These are phyloP conservation scores for Oryzias dopingdopingensis DNA, from an alignment of 2,797 vertebrate genomes.

Conservation along the genomic window DNA sequence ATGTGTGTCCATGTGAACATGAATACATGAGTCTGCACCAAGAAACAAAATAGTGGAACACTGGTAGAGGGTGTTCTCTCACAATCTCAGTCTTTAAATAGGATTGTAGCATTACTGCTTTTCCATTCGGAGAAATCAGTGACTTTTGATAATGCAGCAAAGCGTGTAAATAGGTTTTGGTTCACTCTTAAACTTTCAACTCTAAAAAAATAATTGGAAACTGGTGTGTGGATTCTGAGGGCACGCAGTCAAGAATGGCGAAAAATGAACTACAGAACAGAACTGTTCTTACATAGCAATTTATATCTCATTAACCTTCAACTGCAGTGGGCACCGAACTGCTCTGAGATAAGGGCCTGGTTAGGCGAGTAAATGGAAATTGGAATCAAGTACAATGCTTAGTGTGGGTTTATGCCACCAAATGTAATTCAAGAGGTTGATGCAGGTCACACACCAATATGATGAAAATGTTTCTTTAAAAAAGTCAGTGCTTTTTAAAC, in stretches of 20 bases:
- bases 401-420: not conserved
- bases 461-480: no score
- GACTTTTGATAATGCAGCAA: slow-evolving; percentile 10
- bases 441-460: no score
- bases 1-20: slow-evolving; percentile 2
- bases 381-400: not conserved
- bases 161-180: slow-evolving; percentile 7
- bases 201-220: slow-evolving; percentile 7
- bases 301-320: not conserved
- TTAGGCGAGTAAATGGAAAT: not conserved
- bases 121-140: not conserved
- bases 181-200: not conserved
- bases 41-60: not conserved
- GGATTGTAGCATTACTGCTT: not conserved
- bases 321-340: not conserved
- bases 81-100: not conserved
- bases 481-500: no score
- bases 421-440: not conserved
- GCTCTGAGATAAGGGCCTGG: not conserved
- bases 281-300: not conserved
- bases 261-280: not conserved
- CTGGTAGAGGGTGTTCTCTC: not conserved
- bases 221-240: not conserved
- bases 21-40: not conserved
- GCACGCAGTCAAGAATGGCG: not conserved